Evolutionary conservation across 2,797 vertebrate species (phyloP), one percentile per base, ranked within the genome.

Genomic region (Cephalopachus bancanus): DNA sequence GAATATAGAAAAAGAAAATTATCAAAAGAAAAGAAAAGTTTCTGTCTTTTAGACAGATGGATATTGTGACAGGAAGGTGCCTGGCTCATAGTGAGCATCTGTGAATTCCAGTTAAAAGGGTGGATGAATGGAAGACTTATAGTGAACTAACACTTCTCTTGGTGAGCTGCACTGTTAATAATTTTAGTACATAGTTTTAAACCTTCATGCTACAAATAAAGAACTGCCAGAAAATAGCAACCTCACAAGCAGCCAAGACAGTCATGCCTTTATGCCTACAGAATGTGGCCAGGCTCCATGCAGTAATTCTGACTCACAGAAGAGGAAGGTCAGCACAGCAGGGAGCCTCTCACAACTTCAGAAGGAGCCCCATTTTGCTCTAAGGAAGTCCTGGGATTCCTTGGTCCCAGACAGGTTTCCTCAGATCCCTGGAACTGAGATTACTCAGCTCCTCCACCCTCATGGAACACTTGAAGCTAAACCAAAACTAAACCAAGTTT

Each of bases 11-110:
- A 53, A 37, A 69, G 7, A 3, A 33, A 26, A 51, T 11, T 3
- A 26, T 20, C 4, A 24, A 64, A 75, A 74, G 19, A 72, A 12
- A 33, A 24, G 4, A 28, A 59, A 76, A 69, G 16, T 4, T 64
- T 7, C 11, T 6, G 5, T 8, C 55, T 51, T 22, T 20, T 2
- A 26, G 10, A 3, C 59, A 53, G 3, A 64, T 33, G 9, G 11
- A n/a, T 10, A 14, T 3, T 9, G 15, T 26, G 49, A 9, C 9
- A 14, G 30, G 51, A 67, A 44, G 17, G n/a, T 24, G n/a, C n/a
- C 5, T 20, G 49, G 57, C 24, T 6, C 1, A 7, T 14, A 11
- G 37, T 12, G 37, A 30, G 15, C 1, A 11, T 4, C 7, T 10
- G 16, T 26, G 64, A 19, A 53, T 64, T 33, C 28, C 59, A 71